Percentiles rank a stretch among this genome's conserved stretches.
Conservation (phyloP, 2,888 invertebrate species). For the Thyatira batis region DNA sequence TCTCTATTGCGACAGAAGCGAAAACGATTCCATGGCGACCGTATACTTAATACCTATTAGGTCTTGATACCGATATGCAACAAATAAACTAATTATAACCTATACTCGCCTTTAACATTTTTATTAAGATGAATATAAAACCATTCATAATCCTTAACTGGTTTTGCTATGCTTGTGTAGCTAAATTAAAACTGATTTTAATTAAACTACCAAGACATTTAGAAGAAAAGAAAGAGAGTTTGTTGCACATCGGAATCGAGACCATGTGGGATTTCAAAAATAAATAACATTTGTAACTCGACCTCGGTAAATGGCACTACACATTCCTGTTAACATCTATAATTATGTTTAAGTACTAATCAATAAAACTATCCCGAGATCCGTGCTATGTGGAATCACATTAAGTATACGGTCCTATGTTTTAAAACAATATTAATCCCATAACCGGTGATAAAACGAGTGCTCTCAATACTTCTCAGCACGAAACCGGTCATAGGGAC, state of each 20-base stretch:
- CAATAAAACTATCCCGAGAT: not conserved
- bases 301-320: not conserved
- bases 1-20: slow-evolving; percentile 20
- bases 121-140: no score
- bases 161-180: no score
- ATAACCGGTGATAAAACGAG: not conserved
- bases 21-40: not conserved
- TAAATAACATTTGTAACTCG: not conserved
- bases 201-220: no score
- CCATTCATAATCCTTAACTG: no score
- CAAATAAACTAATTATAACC: no score
- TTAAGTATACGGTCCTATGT: not conserved
- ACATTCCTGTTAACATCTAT: not conserved
- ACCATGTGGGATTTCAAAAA: no score
- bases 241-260: no score
- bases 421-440: not conserved
- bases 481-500: not conserved
- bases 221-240: no score
- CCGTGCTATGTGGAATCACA: no score
- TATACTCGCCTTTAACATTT: no score
- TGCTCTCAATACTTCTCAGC: not conserved
- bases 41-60: not conserved
- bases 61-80: no score
- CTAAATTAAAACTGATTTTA: no score
- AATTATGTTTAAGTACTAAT: not conserved